Conservation (phyloP, 2,113 vertebrate species). For the Hemiprocne comata region DNA sequence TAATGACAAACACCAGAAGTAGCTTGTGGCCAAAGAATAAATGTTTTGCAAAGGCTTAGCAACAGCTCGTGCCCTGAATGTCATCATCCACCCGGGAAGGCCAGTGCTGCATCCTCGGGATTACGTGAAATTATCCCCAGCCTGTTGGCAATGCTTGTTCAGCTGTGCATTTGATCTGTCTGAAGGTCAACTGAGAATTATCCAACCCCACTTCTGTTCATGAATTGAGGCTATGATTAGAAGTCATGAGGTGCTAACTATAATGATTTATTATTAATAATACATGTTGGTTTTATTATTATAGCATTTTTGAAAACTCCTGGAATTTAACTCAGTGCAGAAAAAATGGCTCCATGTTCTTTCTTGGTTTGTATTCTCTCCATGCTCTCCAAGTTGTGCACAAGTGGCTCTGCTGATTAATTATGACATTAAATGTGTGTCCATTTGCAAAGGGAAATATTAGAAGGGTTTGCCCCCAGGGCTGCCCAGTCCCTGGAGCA, state of each 20-base stretch:
- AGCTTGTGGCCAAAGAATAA: background rate
- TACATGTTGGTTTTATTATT: background rate
- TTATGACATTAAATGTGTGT: accelerated
- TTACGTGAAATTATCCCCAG: background rate
- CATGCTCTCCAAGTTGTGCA: background rate
- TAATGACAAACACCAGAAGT: background rate
- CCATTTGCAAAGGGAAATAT: accelerated
- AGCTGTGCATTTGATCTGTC: background rate
- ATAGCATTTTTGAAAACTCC: background rate
- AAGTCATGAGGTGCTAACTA: background rate
- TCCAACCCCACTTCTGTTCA: background rate
- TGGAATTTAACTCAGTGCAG: background rate
- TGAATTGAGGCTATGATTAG: background rate
- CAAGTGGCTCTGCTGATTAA: background rate
- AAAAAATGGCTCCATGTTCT: background rate
- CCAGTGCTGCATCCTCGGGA: background rate
- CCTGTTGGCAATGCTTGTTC: background rate
- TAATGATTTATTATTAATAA: background rate
- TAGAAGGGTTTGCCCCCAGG: accelerated
- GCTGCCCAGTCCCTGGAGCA: background rate
- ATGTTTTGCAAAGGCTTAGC: background rate
- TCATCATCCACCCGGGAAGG: background rate
- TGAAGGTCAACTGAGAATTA: constrained; percentile 8
- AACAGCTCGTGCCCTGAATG: background rate
- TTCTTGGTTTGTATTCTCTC: background rate